These are phyloP conservation scores for Neodontobutis hainanensis DNA, from an alignment of 2,113 vertebrate genomes.

Conservation along the genomic window DNA sequence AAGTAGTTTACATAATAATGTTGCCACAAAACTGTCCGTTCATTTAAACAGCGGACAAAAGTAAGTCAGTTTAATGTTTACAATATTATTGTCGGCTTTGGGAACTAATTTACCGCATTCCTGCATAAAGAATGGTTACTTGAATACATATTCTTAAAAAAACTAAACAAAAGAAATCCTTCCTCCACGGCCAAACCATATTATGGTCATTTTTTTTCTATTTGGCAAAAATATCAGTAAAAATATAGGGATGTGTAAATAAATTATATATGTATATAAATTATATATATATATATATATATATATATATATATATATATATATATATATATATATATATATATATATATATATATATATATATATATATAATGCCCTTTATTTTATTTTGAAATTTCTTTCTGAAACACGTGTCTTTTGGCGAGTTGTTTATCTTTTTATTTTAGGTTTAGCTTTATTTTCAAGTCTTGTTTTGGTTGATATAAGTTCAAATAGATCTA, in stretches of 20 bases:
- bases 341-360: too few relatives aligned
- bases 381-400: slow-evolving; percentile 4
- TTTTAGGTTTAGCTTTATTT: background rate
- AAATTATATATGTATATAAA: background rate
- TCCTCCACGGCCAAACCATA: too few relatives aligned
- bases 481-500: background rate
- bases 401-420: slow-evolving; percentile 9
- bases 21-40: background rate
- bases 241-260: background rate
- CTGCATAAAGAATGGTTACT: too few relatives aligned
- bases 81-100: too few relatives aligned
- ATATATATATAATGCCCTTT: background rate
- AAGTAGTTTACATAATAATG: slow-evolving; percentile 51
- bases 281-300: too few relatives aligned
- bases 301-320: too few relatives aligned
- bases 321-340: too few relatives aligned
- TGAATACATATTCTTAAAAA: too few relatives aligned
- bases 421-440: slow-evolving; percentile 2
- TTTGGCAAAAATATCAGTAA: background rate
- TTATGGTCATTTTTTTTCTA: too few relatives aligned
- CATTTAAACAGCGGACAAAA: too few relatives aligned
- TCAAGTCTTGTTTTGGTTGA: background rate
- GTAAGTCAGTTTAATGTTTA: background rate
- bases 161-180: too few relatives aligned
- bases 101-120: too few relatives aligned